Conservation (phyloP, 1,140 invertebrate species). For the Hylaeus anthracinus region DNA sequence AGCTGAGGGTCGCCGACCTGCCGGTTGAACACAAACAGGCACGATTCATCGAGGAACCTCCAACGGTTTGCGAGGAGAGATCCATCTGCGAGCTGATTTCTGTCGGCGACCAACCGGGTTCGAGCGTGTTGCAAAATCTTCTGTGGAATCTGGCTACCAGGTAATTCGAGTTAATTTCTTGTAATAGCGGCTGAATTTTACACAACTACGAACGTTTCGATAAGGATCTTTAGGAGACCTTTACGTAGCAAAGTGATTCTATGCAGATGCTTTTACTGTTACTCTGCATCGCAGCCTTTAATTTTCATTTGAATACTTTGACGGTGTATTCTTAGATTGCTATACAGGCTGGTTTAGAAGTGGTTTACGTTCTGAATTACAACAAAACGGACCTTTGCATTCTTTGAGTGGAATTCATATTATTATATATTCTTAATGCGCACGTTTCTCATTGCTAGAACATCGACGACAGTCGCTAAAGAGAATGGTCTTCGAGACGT, state of each 20-base stretch:
- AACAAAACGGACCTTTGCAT: too few species aligned
- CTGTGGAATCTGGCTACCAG: constrained; percentile 71
- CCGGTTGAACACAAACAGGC: constrained; percentile 71
- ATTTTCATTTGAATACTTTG: too few species aligned
- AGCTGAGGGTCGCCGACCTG: constrained; percentile 68
- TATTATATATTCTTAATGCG: background rate
- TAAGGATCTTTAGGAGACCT: background rate
- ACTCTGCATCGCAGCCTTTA: too few species aligned
- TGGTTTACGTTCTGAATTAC: too few species aligned
- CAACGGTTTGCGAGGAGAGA: constrained; percentile 69
- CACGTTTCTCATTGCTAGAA: constrained; percentile 61
- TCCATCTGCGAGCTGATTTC: constrained; percentile 73
- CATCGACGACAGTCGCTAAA: constrained; percentile 59
- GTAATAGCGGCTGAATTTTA: background rate
- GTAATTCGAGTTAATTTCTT: constrained; percentile 56
- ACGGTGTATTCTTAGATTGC: too few species aligned
- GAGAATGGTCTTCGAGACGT: constrained; percentile 71
- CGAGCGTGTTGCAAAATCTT: constrained; percentile 69
- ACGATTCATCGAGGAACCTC: constrained; percentile 2
- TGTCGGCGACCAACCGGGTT: constrained; percentile 58
- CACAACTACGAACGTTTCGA: background rate
- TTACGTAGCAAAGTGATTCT: background rate
- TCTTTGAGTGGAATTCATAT: too few species aligned
- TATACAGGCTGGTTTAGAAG: too few species aligned
- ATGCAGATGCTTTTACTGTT: background rate